phyloP scores from a whole-genome alignment of 2,797 vertebrate genomes.

The Sparidentex hasta region DNA sequence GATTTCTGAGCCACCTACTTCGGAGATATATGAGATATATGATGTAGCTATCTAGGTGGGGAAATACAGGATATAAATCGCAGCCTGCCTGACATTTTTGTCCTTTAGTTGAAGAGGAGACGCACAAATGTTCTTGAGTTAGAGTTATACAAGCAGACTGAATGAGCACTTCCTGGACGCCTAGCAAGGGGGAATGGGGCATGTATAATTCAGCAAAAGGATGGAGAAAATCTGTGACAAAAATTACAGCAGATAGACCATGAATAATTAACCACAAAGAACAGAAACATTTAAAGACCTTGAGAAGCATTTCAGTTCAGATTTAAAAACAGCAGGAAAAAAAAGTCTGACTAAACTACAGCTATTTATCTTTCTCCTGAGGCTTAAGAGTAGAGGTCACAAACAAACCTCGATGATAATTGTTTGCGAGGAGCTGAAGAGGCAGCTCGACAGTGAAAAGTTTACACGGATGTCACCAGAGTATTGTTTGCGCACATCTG shows the following conservation, averaged over 20 bases:
- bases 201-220: conserved; percentile 85
- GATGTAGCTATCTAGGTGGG: conserved; percentile 59
- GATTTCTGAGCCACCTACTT: conserved; percentile 71
- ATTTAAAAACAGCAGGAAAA: conserved; percentile 57
- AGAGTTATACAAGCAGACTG: conserved; percentile 77
- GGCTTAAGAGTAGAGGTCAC: conserved; percentile 47
- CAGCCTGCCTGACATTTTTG: conserved; percentile 58
- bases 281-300: conserved; percentile 83
- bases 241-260: conserved; percentile 83
- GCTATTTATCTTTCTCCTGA: conserved; percentile 59
- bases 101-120: conserved; percentile 69
- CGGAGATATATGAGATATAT: conserved; percentile 68
- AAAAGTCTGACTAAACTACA: conserved; percentile 54
- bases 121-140: conserved; percentile 65
- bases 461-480: conserved; percentile 51
- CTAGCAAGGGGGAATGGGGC: conserved; percentile 61
- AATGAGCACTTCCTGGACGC: conserved; percentile 75
- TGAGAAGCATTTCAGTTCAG: conserved; percentile 74
- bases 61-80: conserved; percentile 68
- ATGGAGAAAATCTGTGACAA: conserved; percentile 81
- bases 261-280: conserved; percentile 81
- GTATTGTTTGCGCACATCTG: conserved; percentile 64
- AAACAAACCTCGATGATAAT: conserved; percentile 63
- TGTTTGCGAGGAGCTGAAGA: conserved; percentile 61
- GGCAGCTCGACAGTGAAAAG: conserved; percentile 28